Conservation (phyloP, 35 echinoderm and acorn worm species). For the Apostichopus parvimensis region DNA sequence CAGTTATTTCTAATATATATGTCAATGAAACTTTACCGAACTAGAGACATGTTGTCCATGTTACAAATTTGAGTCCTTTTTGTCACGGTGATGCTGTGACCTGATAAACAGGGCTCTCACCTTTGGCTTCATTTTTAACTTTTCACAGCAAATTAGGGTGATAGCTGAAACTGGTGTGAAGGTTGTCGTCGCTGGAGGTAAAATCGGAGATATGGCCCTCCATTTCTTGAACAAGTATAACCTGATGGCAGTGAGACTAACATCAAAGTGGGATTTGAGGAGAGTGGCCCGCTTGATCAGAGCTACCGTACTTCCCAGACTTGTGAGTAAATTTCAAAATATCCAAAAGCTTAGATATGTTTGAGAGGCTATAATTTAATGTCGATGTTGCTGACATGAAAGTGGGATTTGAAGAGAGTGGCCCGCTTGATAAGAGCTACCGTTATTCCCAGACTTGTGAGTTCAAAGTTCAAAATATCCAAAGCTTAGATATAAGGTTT, state of each 20-base stretch:
- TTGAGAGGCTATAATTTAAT: no score
- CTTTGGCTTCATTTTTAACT: neutral
- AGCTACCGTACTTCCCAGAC: slow-evolving; percentile 84
- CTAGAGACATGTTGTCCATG: no score
- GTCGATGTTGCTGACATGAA: slow-evolving; percentile 68
- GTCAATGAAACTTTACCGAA: no score
- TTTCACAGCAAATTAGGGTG: slow-evolving; percentile 87
- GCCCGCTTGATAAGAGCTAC: slow-evolving; percentile 67
- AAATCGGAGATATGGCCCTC: slow-evolving; percentile 94
- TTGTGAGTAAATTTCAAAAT: slow-evolving; percentile 57
- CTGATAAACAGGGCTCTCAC: neutral
- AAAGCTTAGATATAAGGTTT: no score
- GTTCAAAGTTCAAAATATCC: no score
- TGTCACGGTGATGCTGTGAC: no score
- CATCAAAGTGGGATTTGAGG: slow-evolving; percentile 91
- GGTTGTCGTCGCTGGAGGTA: slow-evolving; percentile 87
- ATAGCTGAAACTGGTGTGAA: slow-evolving; percentile 85
- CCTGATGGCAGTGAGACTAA: slow-evolving; percentile 87
- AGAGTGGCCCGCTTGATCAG: slow-evolving; percentile 66
- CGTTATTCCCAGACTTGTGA: slow-evolving; percentile 63
- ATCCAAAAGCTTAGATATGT: no score
- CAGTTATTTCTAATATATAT: neutral
- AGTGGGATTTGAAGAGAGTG: slow-evolving; percentile 80
- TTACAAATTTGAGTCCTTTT: no score
- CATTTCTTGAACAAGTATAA: slow-evolving; percentile 99